phyloP scores from a whole-genome alignment of 2,113 vertebrate genomes.

The Hypocryptadius cinnamomeus region DNA sequence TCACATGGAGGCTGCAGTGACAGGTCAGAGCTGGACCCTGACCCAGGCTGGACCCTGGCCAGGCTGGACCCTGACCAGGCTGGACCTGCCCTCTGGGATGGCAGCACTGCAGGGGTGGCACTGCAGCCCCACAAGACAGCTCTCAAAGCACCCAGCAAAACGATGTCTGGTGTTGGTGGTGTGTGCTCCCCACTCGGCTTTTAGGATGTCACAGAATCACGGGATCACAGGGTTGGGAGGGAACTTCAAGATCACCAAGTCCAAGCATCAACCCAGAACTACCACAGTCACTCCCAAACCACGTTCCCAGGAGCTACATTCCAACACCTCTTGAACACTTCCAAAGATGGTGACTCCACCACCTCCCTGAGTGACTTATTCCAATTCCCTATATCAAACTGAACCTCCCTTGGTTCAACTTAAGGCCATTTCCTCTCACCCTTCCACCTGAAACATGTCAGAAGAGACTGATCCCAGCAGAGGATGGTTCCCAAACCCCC shows the following conservation, averaged over 20 bases:
- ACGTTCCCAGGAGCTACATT: not conserved
- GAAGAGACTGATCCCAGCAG: not conserved
- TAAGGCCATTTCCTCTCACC: not conserved
- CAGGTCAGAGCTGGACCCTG: not conserved
- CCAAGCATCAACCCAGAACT: not conserved
- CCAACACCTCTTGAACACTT: not conserved
- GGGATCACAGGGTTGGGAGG: not conserved
- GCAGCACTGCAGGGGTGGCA: not conserved
- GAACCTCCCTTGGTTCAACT: not conserved
- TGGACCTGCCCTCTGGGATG: not conserved
- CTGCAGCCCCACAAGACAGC: not conserved
- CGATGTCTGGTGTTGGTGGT: not conserved
- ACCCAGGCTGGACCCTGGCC: not conserved
- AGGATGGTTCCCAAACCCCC: not conserved
- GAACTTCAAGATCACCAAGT: not conserved
- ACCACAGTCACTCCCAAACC: not conserved
- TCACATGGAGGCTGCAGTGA: accelerated
- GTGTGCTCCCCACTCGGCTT: not conserved
- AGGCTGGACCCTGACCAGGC: not conserved
- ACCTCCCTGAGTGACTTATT: not conserved
- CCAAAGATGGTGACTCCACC: not conserved
- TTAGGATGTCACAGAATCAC: not conserved
- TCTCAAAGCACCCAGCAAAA: not conserved
- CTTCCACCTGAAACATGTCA: not conserved
- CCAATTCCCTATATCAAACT: not conserved